These are phyloP conservation scores for Tholera decimalis DNA, from an alignment of 2,888 invertebrate genomes.

Conservation along the genomic window DNA sequence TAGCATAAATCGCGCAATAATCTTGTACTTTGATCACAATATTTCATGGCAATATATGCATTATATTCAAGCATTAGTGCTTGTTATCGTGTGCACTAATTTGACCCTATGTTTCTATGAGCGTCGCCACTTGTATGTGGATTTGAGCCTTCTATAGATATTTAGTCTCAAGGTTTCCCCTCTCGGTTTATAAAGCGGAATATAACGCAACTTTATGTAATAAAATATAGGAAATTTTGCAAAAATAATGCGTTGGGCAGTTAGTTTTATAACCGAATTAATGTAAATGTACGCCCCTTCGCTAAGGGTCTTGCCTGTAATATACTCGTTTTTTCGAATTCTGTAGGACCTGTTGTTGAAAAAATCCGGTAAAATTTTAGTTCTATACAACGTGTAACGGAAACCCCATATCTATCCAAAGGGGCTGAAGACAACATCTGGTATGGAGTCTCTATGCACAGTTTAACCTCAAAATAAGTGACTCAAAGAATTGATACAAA, in stretches of 20 bases:
- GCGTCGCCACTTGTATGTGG: constrained; percentile 24
- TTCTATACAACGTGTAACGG: too few species aligned
- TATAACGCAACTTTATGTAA: constrained; percentile 22
- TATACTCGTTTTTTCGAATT: neutral
- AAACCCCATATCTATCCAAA: too few species aligned
- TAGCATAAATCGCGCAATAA: constrained; percentile 31
- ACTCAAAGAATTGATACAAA: too few species aligned
- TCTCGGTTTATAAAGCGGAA: constrained; percentile 24
- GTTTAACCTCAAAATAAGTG: too few species aligned
- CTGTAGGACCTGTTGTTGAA: constrained; percentile 12
- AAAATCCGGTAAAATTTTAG: neutral
- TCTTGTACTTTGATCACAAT: neutral
- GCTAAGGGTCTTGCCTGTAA: neutral
- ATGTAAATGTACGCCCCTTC: neutral
- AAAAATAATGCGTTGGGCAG: constrained; percentile 6
- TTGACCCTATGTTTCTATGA: constrained; percentile 8
- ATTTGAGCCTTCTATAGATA: constrained; percentile 44
- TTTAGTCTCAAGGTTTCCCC: constrained; percentile 56
- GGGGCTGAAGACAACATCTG: too few species aligned
- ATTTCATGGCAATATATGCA: neutral
- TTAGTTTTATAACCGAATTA: neutral
- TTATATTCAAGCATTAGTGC: neutral
- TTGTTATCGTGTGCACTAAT: constrained; percentile 21
- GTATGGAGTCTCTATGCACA: too few species aligned
- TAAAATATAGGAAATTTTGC: constrained; percentile 46